Percentiles rank a stretch among this genome's conserved stretches.
Evolutionary conservation across 2,888 invertebrate genomes (phyloP).

Genomic region (Catocala nupta): DNA sequence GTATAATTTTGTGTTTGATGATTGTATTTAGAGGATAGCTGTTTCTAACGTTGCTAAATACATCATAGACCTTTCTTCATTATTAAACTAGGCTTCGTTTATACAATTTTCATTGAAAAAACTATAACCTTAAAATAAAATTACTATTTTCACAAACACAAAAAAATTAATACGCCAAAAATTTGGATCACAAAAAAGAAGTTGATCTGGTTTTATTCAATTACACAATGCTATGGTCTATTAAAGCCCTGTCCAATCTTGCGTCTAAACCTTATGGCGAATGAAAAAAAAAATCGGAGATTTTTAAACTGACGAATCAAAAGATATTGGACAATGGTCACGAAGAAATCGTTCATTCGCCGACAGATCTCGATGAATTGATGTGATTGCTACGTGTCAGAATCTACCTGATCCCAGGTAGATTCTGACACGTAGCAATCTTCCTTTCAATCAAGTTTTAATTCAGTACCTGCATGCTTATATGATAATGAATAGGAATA

Average conservation of each 20-base stretch:
- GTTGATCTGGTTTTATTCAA: slow-evolving; percentile 66
- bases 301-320: slow-evolving; percentile 76
- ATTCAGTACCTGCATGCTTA: slow-evolving; percentile 44
- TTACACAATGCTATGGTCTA: slow-evolving; percentile 63
- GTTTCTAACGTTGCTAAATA: slow-evolving; percentile 19
- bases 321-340: slow-evolving; percentile 86
- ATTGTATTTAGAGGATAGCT: slow-evolving; percentile 43
- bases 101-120: neutral
- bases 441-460: slow-evolving; percentile 69
- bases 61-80: slow-evolving; percentile 1
- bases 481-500: slow-evolving; percentile 12
- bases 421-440: slow-evolving; percentile 75
- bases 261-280: slow-evolving; percentile 67
- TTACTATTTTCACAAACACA: slow-evolving; percentile 6
- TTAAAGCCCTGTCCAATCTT: slow-evolving; percentile 70
- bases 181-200: slow-evolving; percentile 55
- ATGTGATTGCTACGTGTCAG: slow-evolving; percentile 74
- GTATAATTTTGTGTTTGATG: slow-evolving; percentile 41
- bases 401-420: no score
- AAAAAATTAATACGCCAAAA: slow-evolving; percentile 41
- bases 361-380: slow-evolving; percentile 69
- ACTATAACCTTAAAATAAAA: neutral
- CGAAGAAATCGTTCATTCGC: slow-evolving; percentile 69
- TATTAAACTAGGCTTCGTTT: neutral
- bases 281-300: slow-evolving; percentile 67